Conservation (phyloP, 2,113 vertebrate species). For the Clarias magur region DNA sequence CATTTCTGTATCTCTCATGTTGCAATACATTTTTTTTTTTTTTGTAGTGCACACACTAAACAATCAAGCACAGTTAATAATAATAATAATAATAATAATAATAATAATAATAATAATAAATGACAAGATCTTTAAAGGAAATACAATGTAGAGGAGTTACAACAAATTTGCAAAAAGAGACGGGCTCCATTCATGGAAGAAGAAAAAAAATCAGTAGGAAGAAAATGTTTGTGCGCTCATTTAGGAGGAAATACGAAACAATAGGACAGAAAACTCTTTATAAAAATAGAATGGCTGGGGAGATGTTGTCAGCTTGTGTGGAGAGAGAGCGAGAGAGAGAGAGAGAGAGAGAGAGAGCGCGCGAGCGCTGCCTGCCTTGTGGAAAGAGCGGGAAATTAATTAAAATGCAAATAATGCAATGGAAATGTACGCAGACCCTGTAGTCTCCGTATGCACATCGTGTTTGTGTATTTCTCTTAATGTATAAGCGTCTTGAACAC, state of each 20-base stretch:
- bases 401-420: conserved; percentile 4
- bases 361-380: neutral
- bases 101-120: neutral
- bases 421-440: neutral
- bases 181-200: neutral
- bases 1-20: neutral
- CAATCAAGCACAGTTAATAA: neutral
- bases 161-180: neutral
- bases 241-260: neutral
- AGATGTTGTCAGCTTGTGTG: neutral
- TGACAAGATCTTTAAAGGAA: neutral
- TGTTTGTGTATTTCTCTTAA: neutral
- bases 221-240: neutral
- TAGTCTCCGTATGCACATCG: neutral
- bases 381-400: neutral
- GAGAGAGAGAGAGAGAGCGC: too few species aligned
- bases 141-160: neutral
- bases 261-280: neutral
- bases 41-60: too few species aligned
- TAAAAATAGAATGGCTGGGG: neutral
- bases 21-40: neutral
- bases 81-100: neutral
- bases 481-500: neutral
- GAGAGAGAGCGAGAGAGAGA: neutral
- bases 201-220: neutral